These are phyloP conservation scores for Lynx canadensis DNA, from an alignment of 2,113 vertebrate genomes.

Conservation along the genomic window DNA sequence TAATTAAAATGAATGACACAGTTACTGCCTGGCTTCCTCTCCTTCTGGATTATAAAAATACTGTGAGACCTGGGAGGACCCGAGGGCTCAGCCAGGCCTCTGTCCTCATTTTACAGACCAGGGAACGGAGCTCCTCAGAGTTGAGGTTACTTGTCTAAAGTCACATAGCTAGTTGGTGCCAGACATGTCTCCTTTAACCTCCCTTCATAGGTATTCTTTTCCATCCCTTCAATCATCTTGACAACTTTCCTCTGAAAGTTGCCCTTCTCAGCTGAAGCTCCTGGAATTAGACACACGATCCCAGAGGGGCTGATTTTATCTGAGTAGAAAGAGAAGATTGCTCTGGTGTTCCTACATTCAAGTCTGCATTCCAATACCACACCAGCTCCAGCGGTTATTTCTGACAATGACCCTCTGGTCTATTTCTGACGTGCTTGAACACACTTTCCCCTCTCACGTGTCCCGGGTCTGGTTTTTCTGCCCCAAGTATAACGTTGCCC, in stretches of 20 bases:
- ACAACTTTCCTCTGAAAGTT: slow-evolving; percentile 47
- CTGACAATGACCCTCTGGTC: slow-evolving; percentile 4
- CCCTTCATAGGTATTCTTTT: background rate
- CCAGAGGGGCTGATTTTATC: background rate
- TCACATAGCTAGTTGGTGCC: background rate
- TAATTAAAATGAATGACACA: background rate
- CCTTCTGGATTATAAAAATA: background rate
- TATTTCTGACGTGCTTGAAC: slow-evolving; percentile 7
- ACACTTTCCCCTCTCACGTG: background rate
- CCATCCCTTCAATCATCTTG: slow-evolving; percentile 42
- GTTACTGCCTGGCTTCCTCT: background rate
- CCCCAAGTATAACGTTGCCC: background rate
- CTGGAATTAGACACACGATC: slow-evolving; percentile 25
- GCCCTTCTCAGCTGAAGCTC: slow-evolving; percentile 24
- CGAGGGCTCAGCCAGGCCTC: background rate
- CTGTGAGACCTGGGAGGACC: background rate
- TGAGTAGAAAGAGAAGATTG: background rate
- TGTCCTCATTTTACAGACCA: background rate
- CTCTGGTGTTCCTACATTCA: background rate
- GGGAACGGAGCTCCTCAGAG: background rate
- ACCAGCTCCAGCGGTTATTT: background rate
- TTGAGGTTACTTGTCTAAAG: background rate
- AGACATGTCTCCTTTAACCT: background rate
- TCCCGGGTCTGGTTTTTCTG: background rate
- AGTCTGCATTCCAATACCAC: background rate